Percentiles rank a stretch among this genome's conserved stretches.
These are phyloP conservation scores for Ploceus nigricollis DNA, from an alignment of 2,113 vertebrate genomes.

Conservation along the genomic window DNA sequence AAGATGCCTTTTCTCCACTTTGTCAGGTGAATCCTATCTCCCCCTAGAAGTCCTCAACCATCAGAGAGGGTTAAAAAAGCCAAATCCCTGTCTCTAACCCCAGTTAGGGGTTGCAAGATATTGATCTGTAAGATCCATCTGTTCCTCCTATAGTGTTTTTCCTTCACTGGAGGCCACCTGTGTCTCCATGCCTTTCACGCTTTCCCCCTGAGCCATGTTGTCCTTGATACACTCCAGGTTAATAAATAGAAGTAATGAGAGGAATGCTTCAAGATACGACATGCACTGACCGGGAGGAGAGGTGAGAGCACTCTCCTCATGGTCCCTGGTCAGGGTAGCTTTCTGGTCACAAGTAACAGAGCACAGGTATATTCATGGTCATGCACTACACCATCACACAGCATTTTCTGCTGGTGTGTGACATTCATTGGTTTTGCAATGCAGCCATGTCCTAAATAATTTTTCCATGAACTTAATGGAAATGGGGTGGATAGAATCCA, in stretches of 20 bases:
- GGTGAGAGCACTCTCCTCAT: not conserved
- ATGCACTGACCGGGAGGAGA: not conserved
- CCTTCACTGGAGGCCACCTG: not conserved
- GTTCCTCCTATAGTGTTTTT: not conserved
- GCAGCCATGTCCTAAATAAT: not conserved
- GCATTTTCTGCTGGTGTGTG: not conserved
- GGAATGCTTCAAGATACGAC: not conserved
- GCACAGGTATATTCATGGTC: rapidly evolving
- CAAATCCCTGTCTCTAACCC: not conserved
- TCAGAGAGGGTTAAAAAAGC: not conserved
- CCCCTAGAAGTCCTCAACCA: not conserved
- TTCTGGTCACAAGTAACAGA: not conserved
- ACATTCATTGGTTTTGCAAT: not conserved
- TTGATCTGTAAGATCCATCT: not conserved
- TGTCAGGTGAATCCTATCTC: not conserved
- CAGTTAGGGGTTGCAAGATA: not conserved
- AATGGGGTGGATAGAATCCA: not conserved
- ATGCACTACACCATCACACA: not conserved
- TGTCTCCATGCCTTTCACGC: not conserved
- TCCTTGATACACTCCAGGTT: not conserved
- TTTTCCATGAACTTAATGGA: not conserved
- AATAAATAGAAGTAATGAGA: not conserved
- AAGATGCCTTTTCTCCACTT: not conserved
- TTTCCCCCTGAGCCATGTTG: not conserved
- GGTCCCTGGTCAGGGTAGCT: not conserved